phyloP scores from a whole-genome alignment of 2,888 invertebrate genomes.

The Theretra japonica region DNA sequence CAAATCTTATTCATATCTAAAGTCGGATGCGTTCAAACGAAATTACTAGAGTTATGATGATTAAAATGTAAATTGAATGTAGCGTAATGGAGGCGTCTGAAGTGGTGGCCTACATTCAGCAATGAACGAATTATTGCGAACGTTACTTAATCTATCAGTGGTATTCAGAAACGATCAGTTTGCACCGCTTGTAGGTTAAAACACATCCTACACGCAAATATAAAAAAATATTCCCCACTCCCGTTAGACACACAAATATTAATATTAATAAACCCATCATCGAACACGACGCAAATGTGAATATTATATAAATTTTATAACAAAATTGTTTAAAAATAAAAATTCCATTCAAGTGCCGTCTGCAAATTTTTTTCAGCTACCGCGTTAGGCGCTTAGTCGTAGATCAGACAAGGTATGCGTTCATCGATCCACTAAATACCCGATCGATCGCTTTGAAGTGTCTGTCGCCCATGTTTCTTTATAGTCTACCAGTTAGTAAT shows the following conservation, averaged over 20 bases:
- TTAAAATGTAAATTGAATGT: conserved; percentile 36
- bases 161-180: conserved; percentile 41
- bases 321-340: conserved; percentile 22
- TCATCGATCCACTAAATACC: conserved; percentile 67
- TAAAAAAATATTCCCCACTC: background rate
- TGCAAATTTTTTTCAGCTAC: conserved; percentile 29
- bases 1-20: background rate
- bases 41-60: conserved; percentile 38
- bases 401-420: conserved; percentile 49
- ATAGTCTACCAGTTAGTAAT: conserved; percentile 76
- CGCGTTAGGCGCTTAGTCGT: conserved; percentile 36
- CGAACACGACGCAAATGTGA: background rate
- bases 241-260: conserved; percentile 1
- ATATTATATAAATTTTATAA: background rate
- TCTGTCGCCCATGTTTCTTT: conserved; percentile 72
- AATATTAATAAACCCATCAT: background rate
- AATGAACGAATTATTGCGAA: conserved; percentile 62
- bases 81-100: conserved; percentile 51
- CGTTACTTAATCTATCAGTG: conserved; percentile 51
- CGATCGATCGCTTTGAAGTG: conserved; percentile 82
- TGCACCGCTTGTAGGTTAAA: conserved; percentile 13
- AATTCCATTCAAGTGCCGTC: conserved; percentile 29
- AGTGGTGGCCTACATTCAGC: conserved; percentile 64
- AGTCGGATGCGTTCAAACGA: conserved; percentile 1
- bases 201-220: background rate